Evolutionary conservation across 2,888 invertebrate genomes (phyloP), one percentile per base, ranked within the genome.

Genomic region (Thymelicus sylvestris): DNA sequence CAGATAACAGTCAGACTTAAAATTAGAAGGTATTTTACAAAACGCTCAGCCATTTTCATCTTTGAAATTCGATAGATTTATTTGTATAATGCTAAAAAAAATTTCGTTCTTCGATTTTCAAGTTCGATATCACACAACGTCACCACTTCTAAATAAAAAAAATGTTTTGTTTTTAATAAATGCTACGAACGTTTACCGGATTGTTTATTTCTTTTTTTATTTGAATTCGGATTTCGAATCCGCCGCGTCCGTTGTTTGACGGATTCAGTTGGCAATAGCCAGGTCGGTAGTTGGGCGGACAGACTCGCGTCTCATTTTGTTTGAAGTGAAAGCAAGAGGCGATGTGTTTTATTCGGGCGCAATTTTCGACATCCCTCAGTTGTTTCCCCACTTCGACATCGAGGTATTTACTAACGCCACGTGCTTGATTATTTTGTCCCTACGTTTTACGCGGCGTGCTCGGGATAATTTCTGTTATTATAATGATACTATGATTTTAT

Each of bases 251-350:
- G 88, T 75, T 81, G 84, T 82, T 81, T 82, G 78, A 80, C 84
- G 82, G 82, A 80, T 83, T 86, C 83, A 84, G 84, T 80, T 77
- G 78, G 84, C 85, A 86, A 87, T 86, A 86, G 84, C 80, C 81
- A 75, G 77, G 74, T 81, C 79, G 81, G 80, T 80, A 77, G 77
- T 79, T 82, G 80, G 86, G 80, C 87, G 83, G 78, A 76, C 78
- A 72, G 83, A 79, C 89, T 82, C 85, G 83, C 85, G 86, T 81
- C 85, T 88, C 88, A 88, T 90, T 89, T 88, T 86, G 90, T 89
- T 88, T 88, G 87, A 89, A 88, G 93, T 93, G 93, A 93, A 93
- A 93, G 93, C 92, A 86, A 81, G 82, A 80, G 79, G 81, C 87
- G 80, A 89, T 88, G 90, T 87, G 88, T 92, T 92, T 88, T 92